Conservation (phyloP, 2,888 invertebrate genomes). For the Oscheius myriophilus region DNA sequence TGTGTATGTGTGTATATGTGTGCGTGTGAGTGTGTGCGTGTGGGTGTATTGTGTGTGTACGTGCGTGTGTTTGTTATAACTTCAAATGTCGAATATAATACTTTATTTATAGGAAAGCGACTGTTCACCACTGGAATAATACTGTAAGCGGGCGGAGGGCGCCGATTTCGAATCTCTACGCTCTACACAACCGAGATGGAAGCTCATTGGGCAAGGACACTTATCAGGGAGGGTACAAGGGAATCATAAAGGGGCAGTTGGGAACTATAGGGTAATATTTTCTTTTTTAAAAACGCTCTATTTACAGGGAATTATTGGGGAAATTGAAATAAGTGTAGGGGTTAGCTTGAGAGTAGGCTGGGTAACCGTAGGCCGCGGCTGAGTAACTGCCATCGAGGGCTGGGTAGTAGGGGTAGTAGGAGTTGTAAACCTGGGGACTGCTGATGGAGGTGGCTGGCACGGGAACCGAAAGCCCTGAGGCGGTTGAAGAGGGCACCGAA, state of each 20-base stretch:
- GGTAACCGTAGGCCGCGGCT: slow-evolving; percentile 15
- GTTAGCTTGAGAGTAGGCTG: slow-evolving; percentile 18
- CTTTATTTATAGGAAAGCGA: too few relatives aligned
- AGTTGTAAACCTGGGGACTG: slow-evolving; percentile 38
- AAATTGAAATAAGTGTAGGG: slow-evolving; percentile 35
- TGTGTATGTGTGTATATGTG: too few relatives aligned
- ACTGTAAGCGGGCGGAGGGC: too few relatives aligned
- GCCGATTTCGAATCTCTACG: too few relatives aligned
- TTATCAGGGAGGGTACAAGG: not conserved
- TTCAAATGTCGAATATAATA: too few relatives aligned
- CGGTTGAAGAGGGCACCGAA: slow-evolving; percentile 10
- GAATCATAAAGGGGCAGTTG: slow-evolving; percentile 19
- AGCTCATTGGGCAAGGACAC: slow-evolving; percentile 25
- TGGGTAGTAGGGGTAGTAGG: slow-evolving; percentile 32
- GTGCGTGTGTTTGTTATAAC: too few relatives aligned
- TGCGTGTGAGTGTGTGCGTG: too few relatives aligned
- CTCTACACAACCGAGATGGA: slow-evolving; percentile 17
- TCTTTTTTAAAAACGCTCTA: not conserved
- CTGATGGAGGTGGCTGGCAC: slow-evolving; percentile 15
- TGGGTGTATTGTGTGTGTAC: too few relatives aligned
- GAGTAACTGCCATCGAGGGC: slow-evolving; percentile 7
- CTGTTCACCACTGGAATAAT: too few relatives aligned
- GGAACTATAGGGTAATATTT: not conserved
- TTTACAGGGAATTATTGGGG: slow-evolving; percentile 21
- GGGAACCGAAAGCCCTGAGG: slow-evolving; percentile 2